Percentiles rank a stretch among this genome's conserved stretches.
phyloP scores from a whole-genome alignment of 2,797 vertebrate genomes.

The Pyrrhura leucotis region DNA sequence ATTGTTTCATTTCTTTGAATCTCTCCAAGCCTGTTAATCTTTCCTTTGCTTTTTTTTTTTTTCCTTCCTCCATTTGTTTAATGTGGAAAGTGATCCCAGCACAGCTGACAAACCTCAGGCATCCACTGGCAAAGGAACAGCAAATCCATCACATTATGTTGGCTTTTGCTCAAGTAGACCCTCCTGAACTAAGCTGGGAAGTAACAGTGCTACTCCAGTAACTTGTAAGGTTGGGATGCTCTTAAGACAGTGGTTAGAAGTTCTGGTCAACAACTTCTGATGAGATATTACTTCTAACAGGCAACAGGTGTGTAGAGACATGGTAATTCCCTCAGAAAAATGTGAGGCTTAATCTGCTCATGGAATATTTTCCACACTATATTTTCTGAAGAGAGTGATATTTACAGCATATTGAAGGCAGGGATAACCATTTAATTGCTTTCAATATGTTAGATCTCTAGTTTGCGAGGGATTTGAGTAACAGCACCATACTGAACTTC shows the following conservation, averaged over 20 bases:
- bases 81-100: constrained; percentile 43
- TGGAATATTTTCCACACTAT: not conserved
- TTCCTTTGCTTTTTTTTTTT: not conserved
- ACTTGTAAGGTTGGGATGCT: not conserved
- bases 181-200: not conserved
- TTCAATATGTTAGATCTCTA: accelerated
- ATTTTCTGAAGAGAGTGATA: not conserved
- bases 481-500: not conserved
- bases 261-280: not conserved
- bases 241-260: not conserved
- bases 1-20: constrained; percentile 42
- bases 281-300: not conserved
- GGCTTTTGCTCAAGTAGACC: constrained; percentile 21
- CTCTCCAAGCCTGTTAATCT: constrained; percentile 36
- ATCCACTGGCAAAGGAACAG: constrained; percentile 16
- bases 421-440: not conserved
- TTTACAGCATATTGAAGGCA: not conserved
- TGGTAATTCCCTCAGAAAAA: not conserved
- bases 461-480: not conserved
- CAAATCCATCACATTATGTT: not conserved
- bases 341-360: not conserved
- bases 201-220: not conserved
- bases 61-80: not conserved
- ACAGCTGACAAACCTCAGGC: constrained; percentile 62
- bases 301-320: not conserved